These are phyloP conservation scores for Menidia menidia DNA, from an alignment of 2,797 vertebrate genomes.

Conservation along the genomic window DNA sequence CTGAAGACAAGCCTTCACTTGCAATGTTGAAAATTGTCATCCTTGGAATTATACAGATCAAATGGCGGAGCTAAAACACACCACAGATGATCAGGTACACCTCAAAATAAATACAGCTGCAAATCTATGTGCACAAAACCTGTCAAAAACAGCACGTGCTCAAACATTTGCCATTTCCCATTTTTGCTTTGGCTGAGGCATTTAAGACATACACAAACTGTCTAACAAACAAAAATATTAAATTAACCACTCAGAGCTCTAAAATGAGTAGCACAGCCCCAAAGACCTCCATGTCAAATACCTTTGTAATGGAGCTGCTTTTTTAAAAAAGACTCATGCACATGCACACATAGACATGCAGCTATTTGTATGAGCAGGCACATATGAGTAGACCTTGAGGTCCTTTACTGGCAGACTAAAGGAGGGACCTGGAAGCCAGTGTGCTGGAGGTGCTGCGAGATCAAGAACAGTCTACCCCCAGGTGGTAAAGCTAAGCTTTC, in stretches of 20 bases:
- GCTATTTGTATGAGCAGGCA: slow-evolving; percentile 11
- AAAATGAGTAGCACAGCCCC: slow-evolving; percentile 34
- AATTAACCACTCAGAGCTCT: slow-evolving; percentile 40
- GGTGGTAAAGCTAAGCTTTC: slow-evolving; percentile 74
- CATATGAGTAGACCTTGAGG: slow-evolving; percentile 40
- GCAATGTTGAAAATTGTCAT: slow-evolving; percentile 32
- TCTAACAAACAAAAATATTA: slow-evolving; percentile 46
- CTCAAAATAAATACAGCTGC: slow-evolving; percentile 10
- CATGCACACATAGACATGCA: slow-evolving; percentile 1
- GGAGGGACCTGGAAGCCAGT: slow-evolving; percentile 42
- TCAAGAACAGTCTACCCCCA: slow-evolving; percentile 71
- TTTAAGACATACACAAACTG: slow-evolving; percentile 53
- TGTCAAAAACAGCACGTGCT: slow-evolving; percentile 36
- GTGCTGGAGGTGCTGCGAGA: slow-evolving; percentile 67
- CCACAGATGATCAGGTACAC: slow-evolving; percentile 31
- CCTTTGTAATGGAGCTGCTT: slow-evolving; percentile 58
- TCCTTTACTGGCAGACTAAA: slow-evolving; percentile 53
- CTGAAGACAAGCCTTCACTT: slow-evolving; percentile 47
- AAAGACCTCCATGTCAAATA: slow-evolving; percentile 44
- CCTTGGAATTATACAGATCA: slow-evolving; percentile 47
- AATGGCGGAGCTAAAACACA: slow-evolving; percentile 33
- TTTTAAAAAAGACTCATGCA: slow-evolving; percentile 14
- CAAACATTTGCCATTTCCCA: slow-evolving; percentile 17
- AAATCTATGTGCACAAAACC: slow-evolving; percentile 29
- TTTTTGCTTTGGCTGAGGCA: slow-evolving; percentile 38